phyloP scores from a whole-genome alignment of 2,888 invertebrate species.

The Parnassius apollo region DNA sequence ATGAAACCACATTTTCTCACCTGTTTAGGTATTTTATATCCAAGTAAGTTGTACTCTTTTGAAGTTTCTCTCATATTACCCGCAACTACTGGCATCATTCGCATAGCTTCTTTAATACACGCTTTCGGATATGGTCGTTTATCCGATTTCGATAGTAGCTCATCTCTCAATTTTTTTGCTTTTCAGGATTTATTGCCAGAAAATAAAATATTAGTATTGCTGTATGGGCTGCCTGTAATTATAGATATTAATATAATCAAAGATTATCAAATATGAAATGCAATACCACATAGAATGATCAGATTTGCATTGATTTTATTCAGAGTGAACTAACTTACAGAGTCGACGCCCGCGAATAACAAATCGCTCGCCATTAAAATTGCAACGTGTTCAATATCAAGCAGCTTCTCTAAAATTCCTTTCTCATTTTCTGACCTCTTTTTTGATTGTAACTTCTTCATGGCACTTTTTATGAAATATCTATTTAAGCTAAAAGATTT shows the following conservation, averaged over 20 bases:
- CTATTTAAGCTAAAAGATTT: conserved; percentile 28
- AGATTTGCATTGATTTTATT: neutral
- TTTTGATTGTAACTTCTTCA: conserved; percentile 38
- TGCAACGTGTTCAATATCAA: conserved; percentile 78
- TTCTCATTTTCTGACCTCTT: conserved; percentile 48
- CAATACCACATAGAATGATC: neutral
- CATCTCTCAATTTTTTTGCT: conserved; percentile 83
- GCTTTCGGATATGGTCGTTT: conserved; percentile 83
- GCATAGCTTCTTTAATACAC: conserved; percentile 86
- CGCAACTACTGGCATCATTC: conserved; percentile 82
- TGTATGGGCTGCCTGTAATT: conserved; percentile 79
- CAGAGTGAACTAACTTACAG: conserved; percentile 62
- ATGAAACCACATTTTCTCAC: conserved; percentile 54
- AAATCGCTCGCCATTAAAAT: conserved; percentile 84
- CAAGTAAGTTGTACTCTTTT: conserved; percentile 80
- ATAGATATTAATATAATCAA: neutral
- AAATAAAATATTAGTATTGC: conserved; percentile 80
- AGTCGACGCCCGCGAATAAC: conserved; percentile 84
- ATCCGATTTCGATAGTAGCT: conserved; percentile 59
- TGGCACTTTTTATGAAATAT: conserved; percentile 44
- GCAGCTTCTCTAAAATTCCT: conserved; percentile 82
- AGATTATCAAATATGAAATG: neutral
- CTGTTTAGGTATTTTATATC: conserved; percentile 82
- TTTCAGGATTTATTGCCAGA: conserved; percentile 82
- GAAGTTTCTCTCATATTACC: conserved; percentile 78